phyloP scores from a whole-genome alignment of 2,888 invertebrate species.

The Stictocephala bisonia region DNA sequence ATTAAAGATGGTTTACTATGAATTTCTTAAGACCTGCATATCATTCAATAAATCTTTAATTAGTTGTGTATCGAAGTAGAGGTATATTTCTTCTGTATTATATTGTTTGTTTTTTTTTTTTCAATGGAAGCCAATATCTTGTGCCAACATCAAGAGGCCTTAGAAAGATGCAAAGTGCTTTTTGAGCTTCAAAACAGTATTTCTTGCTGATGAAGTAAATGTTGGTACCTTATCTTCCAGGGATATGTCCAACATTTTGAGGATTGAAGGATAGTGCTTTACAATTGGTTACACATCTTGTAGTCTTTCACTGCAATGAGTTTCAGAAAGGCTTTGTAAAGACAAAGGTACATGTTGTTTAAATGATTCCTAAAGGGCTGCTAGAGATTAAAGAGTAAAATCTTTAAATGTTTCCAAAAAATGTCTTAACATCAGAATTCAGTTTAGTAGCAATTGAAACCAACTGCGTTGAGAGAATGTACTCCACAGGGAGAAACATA shows the following conservation, averaged over 20 bases:
- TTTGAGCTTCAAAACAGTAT: too few species aligned
- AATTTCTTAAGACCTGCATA: slow-evolving; percentile 30
- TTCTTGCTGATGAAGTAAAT: slow-evolving; percentile 39
- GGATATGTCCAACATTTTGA: slow-evolving; percentile 38
- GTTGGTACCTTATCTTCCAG: slow-evolving; percentile 42
- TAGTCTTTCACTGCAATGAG: slow-evolving; percentile 38
- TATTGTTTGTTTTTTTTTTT: slow-evolving; percentile 16
- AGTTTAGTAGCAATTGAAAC: slow-evolving; percentile 27
- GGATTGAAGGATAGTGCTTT: slow-evolving; percentile 41
- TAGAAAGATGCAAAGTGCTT: slow-evolving; percentile 40
- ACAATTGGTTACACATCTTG: slow-evolving; percentile 30
- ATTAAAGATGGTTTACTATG: slow-evolving; percentile 23
- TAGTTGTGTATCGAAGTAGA: too few species aligned
- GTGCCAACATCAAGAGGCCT: slow-evolving; percentile 40
- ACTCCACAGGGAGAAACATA: slow-evolving; percentile 34
- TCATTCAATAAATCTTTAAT: slow-evolving; percentile 18
- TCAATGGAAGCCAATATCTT: slow-evolving; percentile 19
- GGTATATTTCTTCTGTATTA: slow-evolving; percentile 22
- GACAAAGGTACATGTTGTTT: slow-evolving; percentile 29
- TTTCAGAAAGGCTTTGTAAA: slow-evolving; percentile 36
- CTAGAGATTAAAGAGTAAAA: slow-evolving; percentile 28
- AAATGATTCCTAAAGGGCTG: slow-evolving; percentile 30
- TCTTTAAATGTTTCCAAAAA: slow-evolving; percentile 28
- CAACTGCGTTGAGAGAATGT: slow-evolving; percentile 26
- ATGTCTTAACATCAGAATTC: slow-evolving; percentile 3